A percentile compares a stretch with the other conserved stretches of the same genome.
Conservation (phyloP, 2,113 vertebrate species). For the Kobus ellipsiprymnus region DNA sequence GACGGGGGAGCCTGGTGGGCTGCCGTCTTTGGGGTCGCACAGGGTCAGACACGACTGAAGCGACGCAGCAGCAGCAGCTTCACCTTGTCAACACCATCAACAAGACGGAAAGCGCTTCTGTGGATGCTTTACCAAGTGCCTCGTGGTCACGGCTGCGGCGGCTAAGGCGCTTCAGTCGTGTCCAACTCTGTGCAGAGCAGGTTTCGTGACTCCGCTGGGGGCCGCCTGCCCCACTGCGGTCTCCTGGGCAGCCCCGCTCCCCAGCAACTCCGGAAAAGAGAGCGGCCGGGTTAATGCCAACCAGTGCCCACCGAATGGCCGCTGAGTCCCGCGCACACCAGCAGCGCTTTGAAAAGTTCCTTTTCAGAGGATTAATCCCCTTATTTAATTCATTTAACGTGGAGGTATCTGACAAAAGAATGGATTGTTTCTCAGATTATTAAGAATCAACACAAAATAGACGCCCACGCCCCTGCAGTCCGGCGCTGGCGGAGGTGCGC, state of each 20-base stretch:
- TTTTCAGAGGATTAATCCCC: background rate
- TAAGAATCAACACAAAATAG: background rate
- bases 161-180: too few species aligned
- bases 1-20: too few species aligned
- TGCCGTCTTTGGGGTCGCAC: accelerated
- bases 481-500: accelerated
- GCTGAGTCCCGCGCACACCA: accelerated
- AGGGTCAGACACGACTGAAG: too few species aligned
- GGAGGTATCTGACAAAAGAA: background rate
- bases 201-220: accelerated
- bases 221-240: accelerated
- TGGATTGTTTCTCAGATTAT: background rate
- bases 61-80: background rate
- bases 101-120: accelerated
- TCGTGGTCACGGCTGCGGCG: background rate
- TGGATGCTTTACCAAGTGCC: accelerated
- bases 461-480: accelerated
- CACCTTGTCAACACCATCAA: background rate
- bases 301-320: accelerated
- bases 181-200: background rate
- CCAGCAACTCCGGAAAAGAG: accelerated
- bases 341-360: background rate
- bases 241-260: accelerated
- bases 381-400: background rate
- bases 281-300: accelerated